Conservation (phyloP, 1,140 invertebrate species). For the Sycophaga agraensis region DNA sequence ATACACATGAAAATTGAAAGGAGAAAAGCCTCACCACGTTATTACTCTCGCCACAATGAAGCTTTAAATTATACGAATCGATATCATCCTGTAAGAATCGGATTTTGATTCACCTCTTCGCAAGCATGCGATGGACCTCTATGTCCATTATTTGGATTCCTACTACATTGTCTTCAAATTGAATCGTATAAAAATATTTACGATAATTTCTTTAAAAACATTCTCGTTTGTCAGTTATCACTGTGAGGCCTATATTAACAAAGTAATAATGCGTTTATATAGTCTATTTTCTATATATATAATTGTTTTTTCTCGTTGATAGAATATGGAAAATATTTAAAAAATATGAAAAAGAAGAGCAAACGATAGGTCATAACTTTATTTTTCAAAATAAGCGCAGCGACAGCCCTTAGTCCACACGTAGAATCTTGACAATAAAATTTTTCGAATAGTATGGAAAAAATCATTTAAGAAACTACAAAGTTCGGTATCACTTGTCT, state of each 20-base stretch:
- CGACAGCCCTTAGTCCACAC: conserved; percentile 5
- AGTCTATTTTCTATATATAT: conserved; percentile 26
- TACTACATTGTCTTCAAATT: background rate
- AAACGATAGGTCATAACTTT: conserved; percentile 1
- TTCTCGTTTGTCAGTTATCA: conserved; percentile 8
- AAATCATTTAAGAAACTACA: conserved; percentile 21
- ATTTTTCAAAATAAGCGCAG: conserved; percentile 3
- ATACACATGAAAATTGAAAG: background rate
- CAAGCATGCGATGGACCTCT: background rate
- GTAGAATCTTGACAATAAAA: conserved; percentile 36
- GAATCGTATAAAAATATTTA: conserved; percentile 6
- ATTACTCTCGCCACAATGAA: conserved; percentile 15
- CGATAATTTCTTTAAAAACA: conserved; percentile 15
- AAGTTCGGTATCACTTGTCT: conserved; percentile 29
- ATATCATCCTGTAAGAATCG: conserved; percentile 3
- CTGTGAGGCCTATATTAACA: conserved; percentile 9
- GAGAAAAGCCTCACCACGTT: background rate
- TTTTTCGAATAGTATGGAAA: conserved; percentile 27
- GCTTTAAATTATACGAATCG: conserved; percentile 4
- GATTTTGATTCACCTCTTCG: background rate
- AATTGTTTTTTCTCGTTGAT: conserved; percentile 11
- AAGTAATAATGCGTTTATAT: conserved; percentile 20
- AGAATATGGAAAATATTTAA: background rate
- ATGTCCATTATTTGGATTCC: conserved; percentile 4
- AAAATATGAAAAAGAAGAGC: background rate